Percentiles rank a stretch among this genome's conserved stretches.
These are phyloP conservation scores for Ichneumoninae sp. DNA, from an alignment of 2,888 invertebrate genomes.

Conservation along the genomic window DNA sequence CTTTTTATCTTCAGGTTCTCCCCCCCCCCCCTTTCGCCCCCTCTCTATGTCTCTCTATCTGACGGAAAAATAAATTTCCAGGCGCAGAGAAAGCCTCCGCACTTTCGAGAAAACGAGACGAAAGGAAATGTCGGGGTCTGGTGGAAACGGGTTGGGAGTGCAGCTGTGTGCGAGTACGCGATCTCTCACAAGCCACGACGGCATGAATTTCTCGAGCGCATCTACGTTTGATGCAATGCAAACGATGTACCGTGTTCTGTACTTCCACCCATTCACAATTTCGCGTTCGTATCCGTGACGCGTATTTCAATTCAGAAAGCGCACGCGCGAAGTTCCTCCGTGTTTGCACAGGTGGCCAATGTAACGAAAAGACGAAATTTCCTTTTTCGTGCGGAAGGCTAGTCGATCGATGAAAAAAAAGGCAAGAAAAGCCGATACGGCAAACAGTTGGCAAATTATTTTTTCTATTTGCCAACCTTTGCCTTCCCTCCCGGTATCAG, in stretches of 20 bases:
- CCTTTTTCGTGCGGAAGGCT: too few relatives aligned
- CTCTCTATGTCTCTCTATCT: not conserved
- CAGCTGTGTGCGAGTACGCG: not conserved
- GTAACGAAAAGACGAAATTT: not conserved
- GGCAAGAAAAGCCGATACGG: too few relatives aligned
- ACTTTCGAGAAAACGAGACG: constrained; percentile 27
- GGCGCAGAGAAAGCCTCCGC: constrained; percentile 15
- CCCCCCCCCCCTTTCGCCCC: too few relatives aligned
- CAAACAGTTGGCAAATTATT: too few relatives aligned
- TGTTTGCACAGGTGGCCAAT: not conserved
- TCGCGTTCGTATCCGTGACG: constrained; percentile 33
- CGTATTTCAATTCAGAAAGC: constrained; percentile 4
- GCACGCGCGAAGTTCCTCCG: not conserved
- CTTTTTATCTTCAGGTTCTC: too few relatives aligned
- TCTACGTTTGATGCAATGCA: constrained; percentile 39
- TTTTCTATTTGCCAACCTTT: too few relatives aligned
- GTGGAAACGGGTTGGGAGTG: not conserved
- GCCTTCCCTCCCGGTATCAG: too few relatives aligned
- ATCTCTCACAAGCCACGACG: constrained; percentile 2
- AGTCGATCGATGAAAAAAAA: too few relatives aligned
- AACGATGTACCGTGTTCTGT: constrained; percentile 27
- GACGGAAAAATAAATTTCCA: constrained; percentile 52
- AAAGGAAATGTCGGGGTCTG: constrained; percentile 12
- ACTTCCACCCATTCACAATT: constrained; percentile 19
- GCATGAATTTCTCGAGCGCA: constrained; percentile 24